Base-by-base conservation (phyloP, 1,140 invertebrate genomes). In the Scylla paramamosain region DNA sequence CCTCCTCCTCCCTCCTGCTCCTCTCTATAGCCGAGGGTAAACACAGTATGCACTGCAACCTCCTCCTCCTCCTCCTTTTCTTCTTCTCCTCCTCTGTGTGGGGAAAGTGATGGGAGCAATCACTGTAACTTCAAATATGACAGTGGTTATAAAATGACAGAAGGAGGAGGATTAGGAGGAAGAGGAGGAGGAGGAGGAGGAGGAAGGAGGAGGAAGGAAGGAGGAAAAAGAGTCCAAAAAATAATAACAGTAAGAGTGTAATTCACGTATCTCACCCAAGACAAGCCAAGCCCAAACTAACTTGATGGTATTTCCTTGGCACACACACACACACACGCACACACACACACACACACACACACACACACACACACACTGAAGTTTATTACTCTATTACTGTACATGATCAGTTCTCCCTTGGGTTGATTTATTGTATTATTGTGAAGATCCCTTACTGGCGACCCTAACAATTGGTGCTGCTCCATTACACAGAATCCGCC, bases 11-110 rank as follows among this genome's bases (percentile, higher is more conserved):
- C 2, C 89, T n/a, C 25, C 67, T 48, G 4, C 16, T 39, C 31
- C 45, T 52, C 89, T 91, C 45, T 91, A 20, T 91, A 88, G 32
- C 16, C 86, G 45, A 88, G 86, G 86, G 45, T 46, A 45, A 39
- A 45, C 86, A 39, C 31, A 20, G 52, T 59, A 59, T 14, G 12
- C 52, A 12, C 12, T 12, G 52, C 14, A 29, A 14, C 89, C 46
- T 16, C 28, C 89, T 52, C 46, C 28, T 91, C 48, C 52, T 31
- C 29, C 89, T 48, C 48, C 8, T 31, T 14, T 25, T 59, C n/a
- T 12, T 39, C 39, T 31, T 29, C 89, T 48, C 48, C 8, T 67
- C 52, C 46, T 59, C n/a, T 12, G 16, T 39, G 84, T 7, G 31
- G 31, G 67, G 20, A n/a, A 77, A 7, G 25, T 25, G 67, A 77